A percentile compares a stretch with the other conserved stretches of the same genome.
These are phyloP conservation scores for Nycticryphes semicollaris DNA, from an alignment of 2,113 vertebrate genomes.

Conservation along the genomic window DNA sequence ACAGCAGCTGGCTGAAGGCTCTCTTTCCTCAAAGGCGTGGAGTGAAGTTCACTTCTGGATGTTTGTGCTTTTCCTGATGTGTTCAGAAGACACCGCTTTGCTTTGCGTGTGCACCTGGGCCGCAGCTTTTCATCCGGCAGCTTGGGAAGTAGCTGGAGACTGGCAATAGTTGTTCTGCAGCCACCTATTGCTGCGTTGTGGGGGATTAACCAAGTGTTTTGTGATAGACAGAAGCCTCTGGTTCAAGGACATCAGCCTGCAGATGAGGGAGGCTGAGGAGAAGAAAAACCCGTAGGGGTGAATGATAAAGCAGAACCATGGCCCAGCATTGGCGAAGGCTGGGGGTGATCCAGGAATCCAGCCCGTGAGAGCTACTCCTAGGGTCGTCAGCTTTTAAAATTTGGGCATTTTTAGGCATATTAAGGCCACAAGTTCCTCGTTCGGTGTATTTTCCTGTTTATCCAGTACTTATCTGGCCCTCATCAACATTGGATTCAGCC, in stretches of 20 bases:
- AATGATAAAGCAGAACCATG: neutral
- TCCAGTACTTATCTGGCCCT: neutral
- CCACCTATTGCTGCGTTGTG: neutral
- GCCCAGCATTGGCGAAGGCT: accelerated
- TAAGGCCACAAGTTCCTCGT: neutral
- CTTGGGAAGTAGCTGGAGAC: neutral
- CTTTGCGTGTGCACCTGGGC: accelerated
- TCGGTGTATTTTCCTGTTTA: neutral
- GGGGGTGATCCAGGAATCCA: neutral
- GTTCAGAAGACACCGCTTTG: neutral
- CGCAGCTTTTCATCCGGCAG: neutral
- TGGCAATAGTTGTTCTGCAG: neutral
- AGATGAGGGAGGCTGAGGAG: neutral
- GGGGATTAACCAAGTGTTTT: neutral
- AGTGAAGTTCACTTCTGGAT: neutral
- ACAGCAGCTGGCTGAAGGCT: neutral
- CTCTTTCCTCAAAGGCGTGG: neutral
- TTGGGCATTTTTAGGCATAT: neutral
- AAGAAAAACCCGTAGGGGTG: neutral
- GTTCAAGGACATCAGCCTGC: neutral
- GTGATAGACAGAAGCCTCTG: neutral
- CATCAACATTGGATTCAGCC: neutral
- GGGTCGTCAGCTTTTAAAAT: neutral
- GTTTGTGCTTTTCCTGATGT: neutral
- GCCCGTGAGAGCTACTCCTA: accelerated